These are phyloP conservation scores for Emydura subglobosa DNA, from an alignment of 2,113 vertebrate genomes.

Conservation along the genomic window DNA sequence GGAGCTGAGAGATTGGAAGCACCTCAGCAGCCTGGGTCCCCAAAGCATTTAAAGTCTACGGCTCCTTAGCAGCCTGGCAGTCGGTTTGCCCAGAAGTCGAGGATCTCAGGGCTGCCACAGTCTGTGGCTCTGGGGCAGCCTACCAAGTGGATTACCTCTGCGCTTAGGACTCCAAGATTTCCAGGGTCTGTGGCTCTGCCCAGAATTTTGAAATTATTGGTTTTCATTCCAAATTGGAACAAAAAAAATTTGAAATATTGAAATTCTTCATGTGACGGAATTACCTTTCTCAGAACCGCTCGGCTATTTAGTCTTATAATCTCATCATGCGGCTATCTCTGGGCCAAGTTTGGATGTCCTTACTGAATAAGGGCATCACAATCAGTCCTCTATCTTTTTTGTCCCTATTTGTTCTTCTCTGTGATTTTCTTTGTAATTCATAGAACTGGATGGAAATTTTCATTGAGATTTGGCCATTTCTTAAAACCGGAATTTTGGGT, in stretches of 20 bases:
- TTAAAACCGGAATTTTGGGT: not conserved
- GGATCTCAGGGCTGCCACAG: not conserved
- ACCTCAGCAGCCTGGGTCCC: not conserved
- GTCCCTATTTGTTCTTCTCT: not conserved
- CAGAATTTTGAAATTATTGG: not conserved
- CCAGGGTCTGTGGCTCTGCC: not conserved
- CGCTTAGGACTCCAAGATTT: not conserved
- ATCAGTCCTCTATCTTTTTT: not conserved
- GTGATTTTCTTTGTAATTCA: not conserved
- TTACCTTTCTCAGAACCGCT: not conserved
- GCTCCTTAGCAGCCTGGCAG: not conserved
- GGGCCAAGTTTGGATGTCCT: not conserved
- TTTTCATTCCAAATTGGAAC: not conserved
- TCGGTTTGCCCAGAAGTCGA: not conserved
- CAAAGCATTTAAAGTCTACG: not conserved
- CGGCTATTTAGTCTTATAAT: not conserved
- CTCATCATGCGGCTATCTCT: not conserved
- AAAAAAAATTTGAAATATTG: not conserved
- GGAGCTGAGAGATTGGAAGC: not conserved
- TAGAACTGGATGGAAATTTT: not conserved
- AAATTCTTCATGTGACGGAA: not conserved
- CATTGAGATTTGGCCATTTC: not conserved
- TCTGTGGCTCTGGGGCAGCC: not conserved
- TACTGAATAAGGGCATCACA: not conserved
- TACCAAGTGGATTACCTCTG: not conserved